Evolutionary conservation across 2,797 vertebrate genomes (phyloP).

Genomic region (Octomys mimax): DNA sequence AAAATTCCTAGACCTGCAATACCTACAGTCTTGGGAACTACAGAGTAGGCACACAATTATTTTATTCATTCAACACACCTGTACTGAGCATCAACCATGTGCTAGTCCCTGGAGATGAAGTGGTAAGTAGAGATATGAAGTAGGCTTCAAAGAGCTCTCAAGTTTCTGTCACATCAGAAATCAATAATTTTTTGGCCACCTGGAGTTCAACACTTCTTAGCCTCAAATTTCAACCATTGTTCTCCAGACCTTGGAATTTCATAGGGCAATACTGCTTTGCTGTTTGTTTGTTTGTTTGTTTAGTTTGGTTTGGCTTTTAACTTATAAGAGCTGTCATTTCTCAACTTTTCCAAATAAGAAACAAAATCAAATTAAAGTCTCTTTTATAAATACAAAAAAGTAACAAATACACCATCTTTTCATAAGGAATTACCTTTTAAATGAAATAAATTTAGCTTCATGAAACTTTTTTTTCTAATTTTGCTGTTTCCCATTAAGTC

Average conservation of each 20-base stretch:
- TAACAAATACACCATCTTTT: neutral
- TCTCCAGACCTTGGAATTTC: slow-evolving; percentile 45
- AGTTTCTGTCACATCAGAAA: slow-evolving; percentile 42
- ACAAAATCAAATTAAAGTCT: slow-evolving; percentile 25
- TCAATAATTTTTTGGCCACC: slow-evolving; percentile 18
- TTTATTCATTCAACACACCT: neutral
- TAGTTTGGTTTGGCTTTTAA: neutral
- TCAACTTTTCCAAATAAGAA: slow-evolving; percentile 40
- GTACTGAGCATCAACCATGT: neutral
- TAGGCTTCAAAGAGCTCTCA: neutral
- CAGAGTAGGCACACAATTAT: neutral
- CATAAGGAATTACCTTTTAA: slow-evolving; percentile 28
- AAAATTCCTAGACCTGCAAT: slow-evolving; percentile 72
- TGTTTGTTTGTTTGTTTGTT: neutral
- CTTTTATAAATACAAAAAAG: neutral
- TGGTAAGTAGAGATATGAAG: neutral
- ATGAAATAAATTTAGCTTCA: slow-evolving; percentile 37
- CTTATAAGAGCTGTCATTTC: slow-evolving; percentile 12
- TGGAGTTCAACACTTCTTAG: slow-evolving; percentile 15
- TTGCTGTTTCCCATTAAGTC: neutral
- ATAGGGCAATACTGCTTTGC: neutral
- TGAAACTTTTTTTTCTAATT: slow-evolving; percentile 30
- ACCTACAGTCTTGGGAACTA: neutral
- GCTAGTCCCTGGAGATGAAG: slow-evolving; percentile 7
- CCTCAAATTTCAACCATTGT: slow-evolving; percentile 4